These are phyloP conservation scores for Irena cyanogastra DNA, from an alignment of 2,113 vertebrate species.

Conservation along the genomic window DNA sequence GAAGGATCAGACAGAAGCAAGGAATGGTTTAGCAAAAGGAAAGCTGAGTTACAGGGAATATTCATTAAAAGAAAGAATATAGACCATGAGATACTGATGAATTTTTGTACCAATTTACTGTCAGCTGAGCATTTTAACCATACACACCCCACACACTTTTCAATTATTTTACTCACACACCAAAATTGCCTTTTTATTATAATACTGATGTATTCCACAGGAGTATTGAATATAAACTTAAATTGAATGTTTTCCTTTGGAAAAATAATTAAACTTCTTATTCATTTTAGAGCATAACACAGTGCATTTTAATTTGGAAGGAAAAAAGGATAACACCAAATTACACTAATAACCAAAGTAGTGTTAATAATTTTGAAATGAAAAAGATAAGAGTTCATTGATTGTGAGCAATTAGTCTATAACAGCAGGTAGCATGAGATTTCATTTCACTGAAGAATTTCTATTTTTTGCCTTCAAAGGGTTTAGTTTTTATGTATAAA, in stretches of 20 bases:
- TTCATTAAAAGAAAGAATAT: background rate
- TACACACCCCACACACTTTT: background rate
- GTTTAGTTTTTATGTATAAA: background rate
- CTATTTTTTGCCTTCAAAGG: background rate
- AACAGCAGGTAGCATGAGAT: slow-evolving; percentile 40
- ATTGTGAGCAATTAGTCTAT: slow-evolving; percentile 49
- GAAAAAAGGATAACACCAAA: background rate
- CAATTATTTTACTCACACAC: background rate
- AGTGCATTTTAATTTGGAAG: slow-evolving; percentile 29
- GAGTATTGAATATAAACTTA: background rate
- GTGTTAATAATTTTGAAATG: slow-evolving; percentile 47
- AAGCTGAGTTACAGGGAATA: background rate
- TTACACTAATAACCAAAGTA: slow-evolving; percentile 47
- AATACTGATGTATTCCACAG: background rate
- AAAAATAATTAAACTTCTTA: slow-evolving; percentile 59
- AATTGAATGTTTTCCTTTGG: slow-evolving; percentile 35
- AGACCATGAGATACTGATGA: background rate
- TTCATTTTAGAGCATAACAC: background rate
- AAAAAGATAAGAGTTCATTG: slow-evolving; percentile 33
- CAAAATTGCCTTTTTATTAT: background rate
- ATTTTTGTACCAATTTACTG: background rate
- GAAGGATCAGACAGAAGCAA: background rate
- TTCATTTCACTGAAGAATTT: slow-evolving; percentile 33
- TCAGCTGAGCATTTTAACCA: background rate
- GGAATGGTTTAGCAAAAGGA: background rate